phyloP scores from a whole-genome alignment of 2,113 vertebrate species.

The Zosterops pallidus region DNA sequence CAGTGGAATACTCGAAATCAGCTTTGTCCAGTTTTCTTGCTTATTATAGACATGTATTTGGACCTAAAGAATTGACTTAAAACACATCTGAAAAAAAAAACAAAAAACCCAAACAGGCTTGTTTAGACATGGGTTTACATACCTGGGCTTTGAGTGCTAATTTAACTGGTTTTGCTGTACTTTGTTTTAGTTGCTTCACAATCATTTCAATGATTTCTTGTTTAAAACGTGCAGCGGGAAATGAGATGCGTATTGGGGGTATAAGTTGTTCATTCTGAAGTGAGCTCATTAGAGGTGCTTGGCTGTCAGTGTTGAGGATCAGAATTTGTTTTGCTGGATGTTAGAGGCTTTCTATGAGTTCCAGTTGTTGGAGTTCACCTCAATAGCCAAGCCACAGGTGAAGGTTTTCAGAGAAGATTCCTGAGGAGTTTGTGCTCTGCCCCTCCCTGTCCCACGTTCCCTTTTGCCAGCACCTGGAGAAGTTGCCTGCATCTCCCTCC shows the following conservation, averaged over 20 bases:
- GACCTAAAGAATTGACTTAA: background rate
- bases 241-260: background rate
- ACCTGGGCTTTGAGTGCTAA: background rate
- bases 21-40: background rate
- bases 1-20: background rate
- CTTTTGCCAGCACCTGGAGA: background rate
- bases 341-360: background rate
- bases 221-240: background rate
- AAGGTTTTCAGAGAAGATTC: background rate
- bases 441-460: background rate
- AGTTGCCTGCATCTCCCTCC: background rate
- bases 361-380: background rate
- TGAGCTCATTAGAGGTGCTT: background rate
- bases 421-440: background rate
- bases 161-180: background rate
- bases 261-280: background rate
- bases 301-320: background rate
- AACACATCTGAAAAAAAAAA: background rate
- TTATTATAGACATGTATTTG: accelerated
- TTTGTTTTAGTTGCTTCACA: constrained; percentile 2
- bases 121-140: background rate
- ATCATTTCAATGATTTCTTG: background rate
- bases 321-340: background rate
- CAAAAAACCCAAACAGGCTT: too few species aligned
- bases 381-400: background rate